Evolutionary conservation across 2,797 vertebrate species (phyloP).

Genomic region (Fratercula arctica): DNA sequence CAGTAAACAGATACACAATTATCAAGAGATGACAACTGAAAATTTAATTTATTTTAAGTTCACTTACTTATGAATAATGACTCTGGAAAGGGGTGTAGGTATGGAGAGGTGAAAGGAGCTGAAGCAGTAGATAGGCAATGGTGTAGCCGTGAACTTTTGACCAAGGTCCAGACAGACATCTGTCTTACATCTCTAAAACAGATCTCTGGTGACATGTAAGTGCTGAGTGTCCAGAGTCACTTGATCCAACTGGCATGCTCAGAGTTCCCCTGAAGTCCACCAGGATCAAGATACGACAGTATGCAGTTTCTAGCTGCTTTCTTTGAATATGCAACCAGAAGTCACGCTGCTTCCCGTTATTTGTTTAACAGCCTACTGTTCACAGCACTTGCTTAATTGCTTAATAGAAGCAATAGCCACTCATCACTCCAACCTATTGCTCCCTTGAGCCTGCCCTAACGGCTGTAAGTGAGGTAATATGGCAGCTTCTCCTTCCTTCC

Average conservation of each 20-base stretch:
- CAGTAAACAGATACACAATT: neutral
- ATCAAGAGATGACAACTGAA: neutral
- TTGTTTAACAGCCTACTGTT: neutral
- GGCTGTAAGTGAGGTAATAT: neutral
- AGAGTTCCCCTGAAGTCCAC: neutral
- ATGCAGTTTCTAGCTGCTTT: neutral
- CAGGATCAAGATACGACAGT: neutral
- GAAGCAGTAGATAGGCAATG: neutral
- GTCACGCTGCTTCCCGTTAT: conserved; percentile 2
- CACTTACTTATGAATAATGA: neutral
- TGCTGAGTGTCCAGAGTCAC: neutral
- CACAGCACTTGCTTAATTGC: neutral
- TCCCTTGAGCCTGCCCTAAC: neutral
- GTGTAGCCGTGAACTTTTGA: neutral
- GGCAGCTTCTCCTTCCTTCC: neutral
- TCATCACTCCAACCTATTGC: neutral
- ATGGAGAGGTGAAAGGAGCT: neutral
- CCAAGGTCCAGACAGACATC: neutral
- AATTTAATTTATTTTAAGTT: neutral
- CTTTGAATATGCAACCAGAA: neutral
- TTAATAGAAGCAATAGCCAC: neutral
- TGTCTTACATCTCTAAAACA: neutral
- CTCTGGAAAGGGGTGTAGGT: neutral
- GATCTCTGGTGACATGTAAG: neutral
- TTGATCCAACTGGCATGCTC: accelerated